phyloP scores from a whole-genome alignment of 2,113 vertebrate genomes.

The Kryptolebias marmoratus region DNA sequence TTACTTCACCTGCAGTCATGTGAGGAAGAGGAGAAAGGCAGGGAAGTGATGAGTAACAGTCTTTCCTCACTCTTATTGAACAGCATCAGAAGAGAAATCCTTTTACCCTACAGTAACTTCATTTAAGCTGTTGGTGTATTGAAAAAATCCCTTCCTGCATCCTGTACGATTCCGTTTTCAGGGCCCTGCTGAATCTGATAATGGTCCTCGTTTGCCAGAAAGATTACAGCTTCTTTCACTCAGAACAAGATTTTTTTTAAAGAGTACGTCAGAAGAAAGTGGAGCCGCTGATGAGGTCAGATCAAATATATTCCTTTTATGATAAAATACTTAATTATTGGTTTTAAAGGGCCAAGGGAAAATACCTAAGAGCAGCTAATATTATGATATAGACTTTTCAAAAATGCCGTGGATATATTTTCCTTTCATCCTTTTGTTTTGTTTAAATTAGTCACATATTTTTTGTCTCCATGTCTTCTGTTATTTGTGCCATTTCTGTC shows the following conservation, averaged over 20 bases:
- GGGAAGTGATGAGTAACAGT: constrained; percentile 13
- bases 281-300: constrained; percentile 15
- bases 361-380: neutral
- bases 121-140: constrained; percentile 48
- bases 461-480: constrained; percentile 3
- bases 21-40: neutral
- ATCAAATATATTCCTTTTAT: neutral
- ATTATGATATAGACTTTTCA: too few species aligned
- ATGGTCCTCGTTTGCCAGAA: constrained; percentile 20
- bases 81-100: constrained; percentile 36
- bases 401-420: too few species aligned
- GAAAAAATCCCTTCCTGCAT: constrained; percentile 39
- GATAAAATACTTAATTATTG: neutral
- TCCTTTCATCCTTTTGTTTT: too few species aligned
- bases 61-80: constrained; percentile 49
- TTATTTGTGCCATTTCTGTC: constrained; percentile 18
- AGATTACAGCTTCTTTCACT: constrained; percentile 33
- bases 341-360: neutral
- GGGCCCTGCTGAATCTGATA: constrained; percentile 1
- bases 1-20: neutral
- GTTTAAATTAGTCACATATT: too few species aligned
- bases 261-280: constrained; percentile 17
- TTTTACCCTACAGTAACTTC: constrained; percentile 47
- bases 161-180: constrained; percentile 20
- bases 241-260: constrained; percentile 30